These are phyloP conservation scores for Tamias sibiricus DNA, from an alignment of 2,113 vertebrate genomes.

Conservation along the genomic window DNA sequence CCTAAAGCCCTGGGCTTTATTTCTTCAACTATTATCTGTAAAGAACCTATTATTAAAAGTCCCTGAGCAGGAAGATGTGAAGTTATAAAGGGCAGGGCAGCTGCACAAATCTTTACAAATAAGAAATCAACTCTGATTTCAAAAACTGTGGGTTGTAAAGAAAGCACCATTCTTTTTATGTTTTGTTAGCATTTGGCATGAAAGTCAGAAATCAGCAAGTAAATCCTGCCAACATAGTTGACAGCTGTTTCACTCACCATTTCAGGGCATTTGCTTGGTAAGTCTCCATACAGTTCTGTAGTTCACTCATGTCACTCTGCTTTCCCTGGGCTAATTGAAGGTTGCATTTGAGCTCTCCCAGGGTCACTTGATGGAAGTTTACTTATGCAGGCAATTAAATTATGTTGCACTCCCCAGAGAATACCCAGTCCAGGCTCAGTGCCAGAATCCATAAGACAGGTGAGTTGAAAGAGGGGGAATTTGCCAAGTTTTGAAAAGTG, in stretches of 20 bases:
- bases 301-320: neutral
- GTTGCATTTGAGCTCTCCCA: neutral
- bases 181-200: neutral
- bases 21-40: neutral
- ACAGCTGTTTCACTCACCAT: neutral
- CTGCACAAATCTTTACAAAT: neutral
- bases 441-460: neutral
- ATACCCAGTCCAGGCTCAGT: neutral
- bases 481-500: neutral
- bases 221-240: conserved; percentile 14
- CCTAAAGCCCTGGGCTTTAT: neutral
- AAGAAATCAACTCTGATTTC: neutral
- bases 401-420: neutral
- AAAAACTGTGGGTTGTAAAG: neutral
- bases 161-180: neutral
- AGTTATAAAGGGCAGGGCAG: neutral
- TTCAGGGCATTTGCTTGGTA: neutral
- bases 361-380: neutral
- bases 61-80: neutral
- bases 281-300: neutral
- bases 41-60: conserved; percentile 10
- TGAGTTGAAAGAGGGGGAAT: conserved; percentile 9
- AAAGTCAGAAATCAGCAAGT: neutral
- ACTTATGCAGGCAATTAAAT: neutral
- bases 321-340: neutral